Evolutionary conservation across 2,797 vertebrate species (phyloP), one percentile per base, ranked within the genome.

Genomic region (Nyctibius grandis): DNA sequence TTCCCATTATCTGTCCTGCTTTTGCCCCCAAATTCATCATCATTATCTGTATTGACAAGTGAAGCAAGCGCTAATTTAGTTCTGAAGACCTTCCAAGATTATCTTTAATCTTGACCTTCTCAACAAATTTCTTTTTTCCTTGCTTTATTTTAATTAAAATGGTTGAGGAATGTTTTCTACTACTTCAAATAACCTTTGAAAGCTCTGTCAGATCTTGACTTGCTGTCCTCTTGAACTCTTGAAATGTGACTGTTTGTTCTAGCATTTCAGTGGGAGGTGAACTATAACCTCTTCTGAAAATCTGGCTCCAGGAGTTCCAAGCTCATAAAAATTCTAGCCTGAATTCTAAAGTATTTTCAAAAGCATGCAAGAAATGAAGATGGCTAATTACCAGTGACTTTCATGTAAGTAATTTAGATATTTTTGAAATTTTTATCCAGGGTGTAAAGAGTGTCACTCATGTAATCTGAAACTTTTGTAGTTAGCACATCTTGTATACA

Each of bases 361-460:
- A 96, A 84, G 29, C 22, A 33, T 67, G 28, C 26, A 88, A 89
- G 72, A 75, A 83, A 91, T 51, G 9, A 75, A 80, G 53, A 74
- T 96, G 68, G 87, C 94, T 95, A 96, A 92, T 94, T 94, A 83
- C 34, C 25, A 60, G 14, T 74, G 68, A 89, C 81, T 93, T 85
- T 83, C 65, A 75, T 54, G 45, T 75, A 92, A 72, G 57, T 79
- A 0, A 87, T 87, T 89, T 63, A 69, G 80, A 45, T 89, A 72
- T 47, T 89, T 89, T 72, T 75, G 9, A 89, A 72, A 65, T 81
- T 89, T 92, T 77, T 81, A 77, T 60, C 57, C 47, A 54, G 57
- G 12, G 4, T 77, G 18, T 77, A 67, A 87, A 78, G 57, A 76
- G 20, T 56, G 40, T 82, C 74, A 87, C 72, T 67, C 45, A 44